Base-by-base conservation (phyloP, 2,888 invertebrate genomes). In the Muscina levida region DNA sequence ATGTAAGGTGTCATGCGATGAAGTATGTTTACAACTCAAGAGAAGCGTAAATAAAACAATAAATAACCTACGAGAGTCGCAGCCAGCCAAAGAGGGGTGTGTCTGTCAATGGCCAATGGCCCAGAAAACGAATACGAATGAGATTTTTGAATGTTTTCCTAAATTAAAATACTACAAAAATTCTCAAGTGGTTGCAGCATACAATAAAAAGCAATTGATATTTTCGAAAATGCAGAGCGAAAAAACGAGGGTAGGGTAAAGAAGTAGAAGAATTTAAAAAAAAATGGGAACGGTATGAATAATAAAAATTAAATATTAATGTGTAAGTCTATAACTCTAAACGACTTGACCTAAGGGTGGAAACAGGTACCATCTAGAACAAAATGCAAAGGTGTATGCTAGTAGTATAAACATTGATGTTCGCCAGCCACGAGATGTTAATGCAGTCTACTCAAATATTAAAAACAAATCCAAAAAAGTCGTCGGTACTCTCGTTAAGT, bases 1-100 rank as follows among this genome's bases (percentile, higher is more conserved):
- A 15, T 65, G 65, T 46, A 65, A 68, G 68, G 68, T 68, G 68
- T 53, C 68, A 68, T 53, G 24, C 53, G 42, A 68, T 68, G 68
- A 68, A 68, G 39, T 56, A 68, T 53, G 53, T 68, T 68, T 68
- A 42, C 31, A 68, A 42, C 15, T 56, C 42, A 44, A 53, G 62
- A 42, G 62, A n/a, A 62, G 22, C 19, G 19, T 39, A 62, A 62
- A 39, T 42, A 62, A n/a, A 42, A 42, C 62, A 62, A 62, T 62
- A 62, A 62, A 62, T 62, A 62, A 62, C n/a, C 39, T 8, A 22
- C 31, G 15, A 26, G 57, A n/a, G 37, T n/a, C n/a, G n/a, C n/a
- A 37, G 42, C 1, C 0, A 5, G 17, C 17, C 19, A 22, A 13
- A 19, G 13, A 17, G 22, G 13, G 8, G 24, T 53, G 42, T 59